Evolutionary conservation across 2,797 vertebrate genomes (phyloP), one percentile per base, ranked within the genome.

Genomic region (Echeneis naucrates): DNA sequence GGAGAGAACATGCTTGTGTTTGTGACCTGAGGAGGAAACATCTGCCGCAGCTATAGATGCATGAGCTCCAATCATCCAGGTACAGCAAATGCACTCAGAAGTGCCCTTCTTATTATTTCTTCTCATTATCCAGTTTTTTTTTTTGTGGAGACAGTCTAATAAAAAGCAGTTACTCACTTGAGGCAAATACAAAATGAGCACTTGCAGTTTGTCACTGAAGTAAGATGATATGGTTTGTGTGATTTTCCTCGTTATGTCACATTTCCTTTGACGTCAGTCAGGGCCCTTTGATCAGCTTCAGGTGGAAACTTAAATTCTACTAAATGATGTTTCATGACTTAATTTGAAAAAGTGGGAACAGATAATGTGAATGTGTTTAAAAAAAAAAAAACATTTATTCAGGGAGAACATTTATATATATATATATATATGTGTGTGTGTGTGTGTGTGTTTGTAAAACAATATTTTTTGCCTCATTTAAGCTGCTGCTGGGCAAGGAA

Each of bases 141-240:
- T 81, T 81, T 73, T 81, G 65, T 56, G 55, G 56, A 82, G 69
- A 60, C 23, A 35, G 48, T 70, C 61, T 65, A 35, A 72, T 57
- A 76, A 54, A 33, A 50, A 47, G 57, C 68, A 38, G 23, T 58
- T 21, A 52, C 61, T 72, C 69, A 72, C 74, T 67, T 42, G 57
- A 66, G 69, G 61, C 38, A 74, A 77, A 80, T 69, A 78, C 26
- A 82, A 82, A 79, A 54, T 7, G 62, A 45, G 78, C 74, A 67
- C 75, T 68, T 81, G 75, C 73, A 67, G 51, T 80, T 87, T 84
- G 38, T 68, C 19, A 10, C 56, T 51, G 64, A 76, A 65, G 81
- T 62, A 73, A 68, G 60, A 61, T 42, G n/a, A 68, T 56, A 67
- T 65, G 38, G 27, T 67, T 52, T 67, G 35, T 50, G 42, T 23